Conservation (phyloP, 2,113 vertebrate species). For the Neofelis nebulosa region DNA sequence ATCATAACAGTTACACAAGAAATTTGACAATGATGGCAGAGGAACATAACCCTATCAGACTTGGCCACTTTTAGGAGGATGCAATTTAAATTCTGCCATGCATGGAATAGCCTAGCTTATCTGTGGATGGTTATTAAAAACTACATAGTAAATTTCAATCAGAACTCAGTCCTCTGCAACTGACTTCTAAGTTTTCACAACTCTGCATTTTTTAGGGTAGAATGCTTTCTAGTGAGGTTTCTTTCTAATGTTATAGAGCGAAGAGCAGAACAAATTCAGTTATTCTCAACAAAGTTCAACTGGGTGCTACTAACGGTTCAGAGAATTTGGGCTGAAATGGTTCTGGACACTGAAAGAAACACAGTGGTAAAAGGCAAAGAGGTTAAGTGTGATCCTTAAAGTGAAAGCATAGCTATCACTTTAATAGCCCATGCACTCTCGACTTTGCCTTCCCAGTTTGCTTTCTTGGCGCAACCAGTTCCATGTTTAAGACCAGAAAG, state of each 20-base stretch:
- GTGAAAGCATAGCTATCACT: neutral
- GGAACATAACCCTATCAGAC: neutral
- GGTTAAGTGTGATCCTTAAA: neutral
- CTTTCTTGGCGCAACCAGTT: neutral
- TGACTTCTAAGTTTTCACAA: neutral
- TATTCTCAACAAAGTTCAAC: neutral
- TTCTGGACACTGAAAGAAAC: neutral
- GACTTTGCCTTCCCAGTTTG: neutral
- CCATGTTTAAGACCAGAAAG: neutral
- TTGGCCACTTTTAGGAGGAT: neutral
- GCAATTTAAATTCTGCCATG: neutral
- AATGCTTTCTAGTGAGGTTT: neutral
- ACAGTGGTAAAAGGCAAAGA: neutral
- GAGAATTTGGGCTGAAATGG: neutral
- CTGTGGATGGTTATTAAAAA: neutral
- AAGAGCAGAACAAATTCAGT: neutral
- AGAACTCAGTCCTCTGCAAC: neutral
- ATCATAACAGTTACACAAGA: neutral
- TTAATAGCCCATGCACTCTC: neutral
- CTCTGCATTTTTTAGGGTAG: neutral
- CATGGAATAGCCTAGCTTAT: neutral
- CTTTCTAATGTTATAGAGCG: neutral
- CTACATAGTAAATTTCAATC: neutral
- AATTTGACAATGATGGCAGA: neutral
- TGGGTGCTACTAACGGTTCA: neutral